A percentile compares a stretch with the other conserved stretches of the same genome.
These are phyloP conservation scores for Psilopogon haemacephalus DNA, from an alignment of 2,113 vertebrate species.

Conservation along the genomic window DNA sequence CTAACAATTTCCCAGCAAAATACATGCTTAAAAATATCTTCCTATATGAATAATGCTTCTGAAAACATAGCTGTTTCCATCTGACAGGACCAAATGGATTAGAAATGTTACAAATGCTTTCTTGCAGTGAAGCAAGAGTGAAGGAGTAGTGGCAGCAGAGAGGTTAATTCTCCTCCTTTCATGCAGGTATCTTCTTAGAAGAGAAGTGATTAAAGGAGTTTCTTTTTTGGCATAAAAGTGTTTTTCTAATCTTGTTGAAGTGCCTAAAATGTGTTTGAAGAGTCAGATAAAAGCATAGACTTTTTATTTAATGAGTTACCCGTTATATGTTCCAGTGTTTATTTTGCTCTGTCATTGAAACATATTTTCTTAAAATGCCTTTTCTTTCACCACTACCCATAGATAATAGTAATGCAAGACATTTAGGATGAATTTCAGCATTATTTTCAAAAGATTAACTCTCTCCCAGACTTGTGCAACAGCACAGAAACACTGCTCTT, in stretches of 20 bases:
- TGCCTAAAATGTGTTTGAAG: conserved; percentile 68
- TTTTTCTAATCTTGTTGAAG: conserved; percentile 67
- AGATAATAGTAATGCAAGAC: background rate
- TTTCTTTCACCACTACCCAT: background rate
- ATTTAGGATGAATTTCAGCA: background rate
- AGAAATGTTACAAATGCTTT: conserved; percentile 34
- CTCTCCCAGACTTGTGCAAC: background rate
- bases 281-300: conserved; percentile 56
- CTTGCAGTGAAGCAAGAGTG: background rate
- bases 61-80: conserved; percentile 38
- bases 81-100: conserved; percentile 26
- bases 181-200: conserved; percentile 58
- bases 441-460: background rate
- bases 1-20: conserved; percentile 51
- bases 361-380: conserved; percentile 8
- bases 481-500: background rate
- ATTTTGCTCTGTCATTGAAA: conserved; percentile 55
- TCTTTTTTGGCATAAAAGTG: conserved; percentile 60
- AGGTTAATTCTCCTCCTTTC: conserved; percentile 55
- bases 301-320: conserved; percentile 61
- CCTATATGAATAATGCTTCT: conserved; percentile 19
- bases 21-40: background rate
- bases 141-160: conserved; percentile 36
- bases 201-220: conserved; percentile 63
- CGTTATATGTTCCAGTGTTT: conserved; percentile 36